Conservation (phyloP, 2,797 vertebrate genomes). For the Moxostoma hubbsi region DNA sequence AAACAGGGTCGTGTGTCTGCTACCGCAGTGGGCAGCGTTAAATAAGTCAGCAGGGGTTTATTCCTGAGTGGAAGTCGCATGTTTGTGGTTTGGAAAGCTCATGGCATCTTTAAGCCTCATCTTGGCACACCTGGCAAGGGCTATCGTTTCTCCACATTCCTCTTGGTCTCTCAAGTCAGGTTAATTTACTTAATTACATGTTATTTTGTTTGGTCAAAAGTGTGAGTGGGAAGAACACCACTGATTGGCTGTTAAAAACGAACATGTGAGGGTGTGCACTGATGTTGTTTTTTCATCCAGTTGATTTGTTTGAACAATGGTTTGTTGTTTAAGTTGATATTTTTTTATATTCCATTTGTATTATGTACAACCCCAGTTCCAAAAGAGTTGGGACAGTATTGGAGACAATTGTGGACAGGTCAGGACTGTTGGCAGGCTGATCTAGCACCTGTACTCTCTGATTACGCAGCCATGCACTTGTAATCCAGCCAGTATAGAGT, state of each 20-base stretch:
- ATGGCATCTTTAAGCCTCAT: neutral
- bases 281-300: neutral
- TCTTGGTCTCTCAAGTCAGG: conserved; percentile 10
- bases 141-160: conserved; percentile 1
- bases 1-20: neutral
- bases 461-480: no score
- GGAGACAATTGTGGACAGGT: no score
- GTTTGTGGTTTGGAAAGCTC: neutral
- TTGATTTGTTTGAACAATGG: conserved; percentile 20
- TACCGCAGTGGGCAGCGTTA: neutral
- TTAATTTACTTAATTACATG: conserved; percentile 28
- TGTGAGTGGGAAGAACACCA: neutral
- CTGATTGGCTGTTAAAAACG: neutral
- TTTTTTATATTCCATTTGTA: no score
- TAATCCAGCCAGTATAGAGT: no score
- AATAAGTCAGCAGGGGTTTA: neutral
- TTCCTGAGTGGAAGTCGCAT: neutral
- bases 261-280: conserved; percentile 54
- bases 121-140: conserved; percentile 15
- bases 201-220: conserved; percentile 55
- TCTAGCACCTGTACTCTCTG: no score
- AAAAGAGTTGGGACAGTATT: no score
- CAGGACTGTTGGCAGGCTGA: no score
- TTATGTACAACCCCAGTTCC: no score
- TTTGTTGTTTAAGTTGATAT: neutral